Conservation (phyloP, 2,888 invertebrate species). For the Amorpha juglandis region DNA sequence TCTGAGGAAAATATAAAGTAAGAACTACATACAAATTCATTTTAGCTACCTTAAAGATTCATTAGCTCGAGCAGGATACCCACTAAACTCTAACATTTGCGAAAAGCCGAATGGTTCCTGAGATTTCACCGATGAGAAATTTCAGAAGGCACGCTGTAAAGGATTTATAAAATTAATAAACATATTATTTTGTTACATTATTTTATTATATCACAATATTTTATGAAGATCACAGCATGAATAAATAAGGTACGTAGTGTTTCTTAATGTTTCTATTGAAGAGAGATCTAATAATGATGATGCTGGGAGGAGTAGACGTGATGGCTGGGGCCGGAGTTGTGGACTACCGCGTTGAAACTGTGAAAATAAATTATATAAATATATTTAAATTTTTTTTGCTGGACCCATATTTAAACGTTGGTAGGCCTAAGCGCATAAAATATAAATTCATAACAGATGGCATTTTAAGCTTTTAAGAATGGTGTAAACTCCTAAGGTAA, state of each 20-base stretch:
- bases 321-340: constrained; percentile 79
- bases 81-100: too few relatives aligned
- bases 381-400: background rate
- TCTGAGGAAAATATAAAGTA: too few relatives aligned
- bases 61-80: too few relatives aligned
- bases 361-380: constrained; percentile 33
- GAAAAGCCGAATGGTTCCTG: too few relatives aligned
- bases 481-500: too few relatives aligned
- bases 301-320: constrained; percentile 73
- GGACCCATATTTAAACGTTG: background rate
- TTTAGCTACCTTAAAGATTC: too few relatives aligned
- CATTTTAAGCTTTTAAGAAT: too few relatives aligned
- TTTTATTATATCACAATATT: constrained; percentile 22
- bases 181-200: background rate
- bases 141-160: too few relatives aligned
- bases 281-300: constrained; percentile 64
- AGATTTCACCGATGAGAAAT: too few relatives aligned
- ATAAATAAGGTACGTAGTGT: constrained; percentile 61
- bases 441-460: too few relatives aligned
- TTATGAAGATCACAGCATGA: constrained; percentile 64
- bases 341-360: constrained; percentile 81
- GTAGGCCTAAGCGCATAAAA: background rate
- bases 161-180: background rate
- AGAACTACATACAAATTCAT: too few relatives aligned
- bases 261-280: constrained; percentile 38